Conservation (phyloP, 37 sponge, comb jelly and placozoan species). For the Tethya wilhelma region DNA sequence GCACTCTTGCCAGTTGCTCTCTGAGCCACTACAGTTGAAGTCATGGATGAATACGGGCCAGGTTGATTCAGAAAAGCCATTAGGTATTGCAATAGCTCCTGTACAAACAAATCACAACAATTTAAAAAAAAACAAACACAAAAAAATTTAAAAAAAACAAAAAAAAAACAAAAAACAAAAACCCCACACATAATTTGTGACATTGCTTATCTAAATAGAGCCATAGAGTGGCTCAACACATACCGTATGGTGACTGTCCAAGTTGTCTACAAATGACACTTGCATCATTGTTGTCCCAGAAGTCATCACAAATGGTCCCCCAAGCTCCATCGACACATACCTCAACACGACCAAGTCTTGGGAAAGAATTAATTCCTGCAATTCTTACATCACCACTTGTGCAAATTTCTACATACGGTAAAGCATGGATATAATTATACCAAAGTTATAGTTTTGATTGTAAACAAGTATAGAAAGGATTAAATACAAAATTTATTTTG, state of each 20-base stretch:
- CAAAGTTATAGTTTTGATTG: no score
- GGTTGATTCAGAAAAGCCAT: neutral
- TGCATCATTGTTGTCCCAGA: no score
- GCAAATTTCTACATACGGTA: neutral
- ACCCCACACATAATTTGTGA: no score
- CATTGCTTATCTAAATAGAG: no score
- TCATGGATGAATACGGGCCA: neutral
- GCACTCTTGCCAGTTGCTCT: neutral
- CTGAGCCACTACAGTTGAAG: slow-evolving; percentile 18
- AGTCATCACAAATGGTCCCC: no score
- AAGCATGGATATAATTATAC: no score
- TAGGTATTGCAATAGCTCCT: neutral
- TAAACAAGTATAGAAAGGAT: neutral
- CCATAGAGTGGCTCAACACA: neutral
- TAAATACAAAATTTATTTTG: no score
- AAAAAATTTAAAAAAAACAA: no score
- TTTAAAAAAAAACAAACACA: neutral
- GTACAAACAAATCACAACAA: neutral
- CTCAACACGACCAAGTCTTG: neutral
- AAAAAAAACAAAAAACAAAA: no score
- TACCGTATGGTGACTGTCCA: neutral
- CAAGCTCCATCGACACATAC: no score
- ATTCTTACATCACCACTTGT: neutral
- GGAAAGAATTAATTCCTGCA: neutral
- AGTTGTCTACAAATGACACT: slow-evolving; percentile 5